Evolutionary conservation across 2,888 invertebrate species (phyloP), one percentile per base, ranked within the genome.

Genomic region (Cybosia mesomella): DNA sequence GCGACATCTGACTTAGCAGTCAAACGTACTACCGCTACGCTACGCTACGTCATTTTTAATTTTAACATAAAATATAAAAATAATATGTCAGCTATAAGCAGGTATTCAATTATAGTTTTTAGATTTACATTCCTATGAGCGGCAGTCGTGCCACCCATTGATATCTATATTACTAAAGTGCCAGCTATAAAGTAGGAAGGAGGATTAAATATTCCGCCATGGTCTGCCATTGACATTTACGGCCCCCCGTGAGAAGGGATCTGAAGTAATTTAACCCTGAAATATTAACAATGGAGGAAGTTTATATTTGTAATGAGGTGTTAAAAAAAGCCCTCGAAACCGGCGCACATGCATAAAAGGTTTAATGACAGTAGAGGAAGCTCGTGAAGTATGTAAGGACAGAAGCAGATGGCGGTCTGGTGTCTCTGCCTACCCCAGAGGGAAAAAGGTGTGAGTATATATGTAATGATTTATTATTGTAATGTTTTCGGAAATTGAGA

Each of bases 191-290:
- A 49, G 28, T 13, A 53, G 21, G 7, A 22, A 53, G 36, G 36
- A 60, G 64, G n/a, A 58, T 65, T 21, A 58, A 32, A 65, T 58
- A 65, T 65, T 34, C 9, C 13, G 49, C 21, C 18, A 39, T 58
- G 53, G 57, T 11, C 65, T 65, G 68, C 21, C 21, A 28, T 22
- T 65, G 68, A 69, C 68, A 28, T 69, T 69, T 65, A 69, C n/a
- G 64, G 49, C 2, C 13, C 15, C 15, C 24, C 49, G 54, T 24
- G 22, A 54, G 60, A 66, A 60, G 54, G 60, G 43, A 53, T 58
- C 13, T 21, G 15, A 28, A 57, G 55, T 7, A 64, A 58, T 28
- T 64, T 49, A 24, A 24, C 22, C 43, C 43, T 60, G n/a, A 43
- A 60, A 60, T 60, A 60, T 60, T 22, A 24, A 18, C 24, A 39